Conservation (phyloP, 1,140 invertebrate species). For the Solenopsis fugax region DNA sequence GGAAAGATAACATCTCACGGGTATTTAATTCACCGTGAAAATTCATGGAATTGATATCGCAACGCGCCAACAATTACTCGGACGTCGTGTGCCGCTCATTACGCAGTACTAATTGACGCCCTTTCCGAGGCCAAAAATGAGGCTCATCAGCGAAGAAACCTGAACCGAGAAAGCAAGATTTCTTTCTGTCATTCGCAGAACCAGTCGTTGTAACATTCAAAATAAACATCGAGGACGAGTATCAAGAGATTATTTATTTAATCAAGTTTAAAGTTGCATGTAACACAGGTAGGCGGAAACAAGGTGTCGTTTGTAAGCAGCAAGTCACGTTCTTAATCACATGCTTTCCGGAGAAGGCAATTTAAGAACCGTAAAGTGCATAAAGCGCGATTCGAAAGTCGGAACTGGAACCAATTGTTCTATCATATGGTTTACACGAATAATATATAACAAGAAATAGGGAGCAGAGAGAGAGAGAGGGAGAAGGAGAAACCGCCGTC, state of each 20-base stretch:
- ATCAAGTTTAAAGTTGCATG: slow-evolving; percentile 27
- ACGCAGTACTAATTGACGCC: background rate
- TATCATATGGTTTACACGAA: slow-evolving; percentile 18
- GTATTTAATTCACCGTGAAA: slow-evolving; percentile 51
- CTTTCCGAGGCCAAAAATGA: background rate
- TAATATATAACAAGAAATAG: slow-evolving; percentile 40
- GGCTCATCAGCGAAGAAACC: background rate
- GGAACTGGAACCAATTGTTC: slow-evolving; percentile 29
- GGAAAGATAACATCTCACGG: slow-evolving; percentile 63
- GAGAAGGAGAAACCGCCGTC: slow-evolving; percentile 52
- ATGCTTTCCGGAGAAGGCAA: slow-evolving; percentile 20
- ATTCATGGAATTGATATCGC: slow-evolving; percentile 52
- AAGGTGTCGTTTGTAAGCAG: slow-evolving; percentile 16
- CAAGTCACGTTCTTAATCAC: slow-evolving; percentile 42
- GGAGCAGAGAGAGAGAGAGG: slow-evolving; percentile 27
- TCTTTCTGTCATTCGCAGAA: background rate
- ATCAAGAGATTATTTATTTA: slow-evolving; percentile 23
- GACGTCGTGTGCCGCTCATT: slow-evolving; percentile 10
- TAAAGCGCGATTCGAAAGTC: slow-evolving; percentile 10
- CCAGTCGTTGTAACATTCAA: background rate
- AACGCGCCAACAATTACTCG: slow-evolving; percentile 14
- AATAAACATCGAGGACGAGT: background rate
- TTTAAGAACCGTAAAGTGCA: background rate
- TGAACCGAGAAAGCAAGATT: background rate
- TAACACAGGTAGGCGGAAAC: background rate